These are phyloP conservation scores for Nothocercus nigrocapillus DNA, from an alignment of 2,113 vertebrate species.

Conservation along the genomic window DNA sequence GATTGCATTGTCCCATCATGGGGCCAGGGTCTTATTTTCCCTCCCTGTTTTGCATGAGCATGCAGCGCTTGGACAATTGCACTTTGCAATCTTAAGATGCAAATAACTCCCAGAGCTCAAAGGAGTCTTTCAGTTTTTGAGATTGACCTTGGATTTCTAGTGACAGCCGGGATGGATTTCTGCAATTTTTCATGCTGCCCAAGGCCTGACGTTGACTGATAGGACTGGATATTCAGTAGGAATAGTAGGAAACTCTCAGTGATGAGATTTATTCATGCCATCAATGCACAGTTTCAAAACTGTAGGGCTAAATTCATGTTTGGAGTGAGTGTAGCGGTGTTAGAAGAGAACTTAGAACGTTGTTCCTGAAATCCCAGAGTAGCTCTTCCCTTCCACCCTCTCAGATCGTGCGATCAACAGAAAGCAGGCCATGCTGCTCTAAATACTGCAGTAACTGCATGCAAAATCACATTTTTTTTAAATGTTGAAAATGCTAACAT, in stretches of 20 bases:
- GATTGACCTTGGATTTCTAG: slow-evolving; percentile 52
- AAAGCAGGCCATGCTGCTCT: not conserved
- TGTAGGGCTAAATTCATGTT: slow-evolving; percentile 20
- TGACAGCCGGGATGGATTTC: slow-evolving; percentile 64
- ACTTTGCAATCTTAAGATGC: slow-evolving; percentile 36
- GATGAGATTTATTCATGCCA: slow-evolving; percentile 51
- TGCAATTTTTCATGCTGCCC: slow-evolving; percentile 35
- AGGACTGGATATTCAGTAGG: slow-evolving; percentile 39
- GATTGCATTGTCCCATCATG: slow-evolving; percentile 18
- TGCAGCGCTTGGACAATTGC: slow-evolving; percentile 40
- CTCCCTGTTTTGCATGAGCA: slow-evolving; percentile 15
- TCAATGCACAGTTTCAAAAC: slow-evolving; percentile 1
- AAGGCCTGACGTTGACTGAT: slow-evolving; percentile 57
- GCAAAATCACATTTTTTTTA: not conserved
- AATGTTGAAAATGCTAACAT: not conserved
- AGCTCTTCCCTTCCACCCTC: not conserved
- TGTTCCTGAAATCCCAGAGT: not conserved
- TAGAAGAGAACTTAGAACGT: not conserved
- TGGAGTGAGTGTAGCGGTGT: not conserved
- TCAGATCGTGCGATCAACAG: not conserved
- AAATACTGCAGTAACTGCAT: not conserved
- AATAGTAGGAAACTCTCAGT: not conserved
- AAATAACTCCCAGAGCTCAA: slow-evolving; percentile 43
- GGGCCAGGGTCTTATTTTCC: slow-evolving; percentile 33
- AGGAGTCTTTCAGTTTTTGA: slow-evolving; percentile 36